A percentile compares a stretch with the other conserved stretches of the same genome.
Conservation (phyloP, 2,113 vertebrate species). For the Tyto alba region DNA sequence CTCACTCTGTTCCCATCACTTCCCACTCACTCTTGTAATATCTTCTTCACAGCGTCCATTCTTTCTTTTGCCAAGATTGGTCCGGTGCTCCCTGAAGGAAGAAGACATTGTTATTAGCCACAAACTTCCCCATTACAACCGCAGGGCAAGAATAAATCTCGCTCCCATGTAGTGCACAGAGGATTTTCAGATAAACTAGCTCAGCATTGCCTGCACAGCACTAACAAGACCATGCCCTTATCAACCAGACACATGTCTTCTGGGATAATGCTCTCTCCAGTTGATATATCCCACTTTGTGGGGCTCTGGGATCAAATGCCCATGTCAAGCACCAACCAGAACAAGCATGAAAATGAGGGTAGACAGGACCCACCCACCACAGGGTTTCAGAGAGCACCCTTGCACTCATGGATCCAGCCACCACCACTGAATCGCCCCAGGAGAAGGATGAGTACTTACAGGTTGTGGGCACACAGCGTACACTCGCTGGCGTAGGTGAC, state of each 20-base stretch:
- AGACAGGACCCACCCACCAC: not conserved
- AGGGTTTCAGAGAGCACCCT: not conserved
- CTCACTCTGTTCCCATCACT: not conserved
- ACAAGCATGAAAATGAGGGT: fast-evolving
- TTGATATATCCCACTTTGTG: fast-evolving
- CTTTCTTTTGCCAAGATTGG: constrained; percentile 14
- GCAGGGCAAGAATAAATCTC: not conserved
- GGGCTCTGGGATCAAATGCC: not conserved
- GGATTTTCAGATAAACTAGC: not conserved
- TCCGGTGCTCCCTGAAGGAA: not conserved
- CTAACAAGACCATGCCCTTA: not conserved
- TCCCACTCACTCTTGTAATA: constrained; percentile 20
- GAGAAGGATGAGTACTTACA: not conserved
- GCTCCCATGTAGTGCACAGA: fast-evolving
- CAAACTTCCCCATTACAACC: not conserved
- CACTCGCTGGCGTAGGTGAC: constrained; percentile 46
- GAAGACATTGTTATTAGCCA: not conserved
- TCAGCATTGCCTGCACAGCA: not conserved
- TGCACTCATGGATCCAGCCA: not conserved
- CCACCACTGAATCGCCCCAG: not conserved
- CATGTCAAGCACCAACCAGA: not conserved
- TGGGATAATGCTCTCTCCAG: not conserved
- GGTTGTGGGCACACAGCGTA: not conserved
- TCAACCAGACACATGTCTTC: not conserved
- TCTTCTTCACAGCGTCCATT: constrained; percentile 20